Base-by-base conservation (phyloP, 2,113 vertebrate species). In the Hemibagrus wyckioides region DNA sequence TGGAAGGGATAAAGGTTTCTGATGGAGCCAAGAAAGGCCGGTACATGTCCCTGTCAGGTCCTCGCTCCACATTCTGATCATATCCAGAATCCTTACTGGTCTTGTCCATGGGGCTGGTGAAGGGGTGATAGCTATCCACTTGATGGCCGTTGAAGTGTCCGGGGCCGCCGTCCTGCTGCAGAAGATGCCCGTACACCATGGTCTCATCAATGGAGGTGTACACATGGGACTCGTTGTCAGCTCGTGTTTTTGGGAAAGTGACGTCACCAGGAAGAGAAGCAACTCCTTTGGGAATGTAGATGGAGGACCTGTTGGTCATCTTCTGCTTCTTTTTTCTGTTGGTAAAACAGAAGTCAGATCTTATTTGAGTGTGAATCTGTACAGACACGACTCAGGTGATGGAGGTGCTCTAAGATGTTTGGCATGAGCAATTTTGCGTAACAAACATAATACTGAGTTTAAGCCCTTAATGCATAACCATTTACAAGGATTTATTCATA, bases 161-260 rank as follows among this genome's bases (percentile, higher is more conserved):
- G 44, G 92, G 90, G 92, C 96, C 17, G 91, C 90, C 89, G 79
- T 44, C 0, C 89, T 92, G 77, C 11, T 86, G 91, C 65, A 97
- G 93, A 84, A 97, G 93, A 87, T 97, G 95, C 6, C 95, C 93
- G 4, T 98, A 99, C 10, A 96, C 93, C 94, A 96, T 93, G 10
- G 92, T 92, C 9, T 99, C 97, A 0, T 99, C 97, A 19, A 99
- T 98, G 86, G 96, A 95, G 0, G 94, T 96, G 14, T 99, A 99
- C 77, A 99, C 93, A 2, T 97, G 97, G 7, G 97, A 97, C 0
- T 98, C 97, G 0, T 95, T 97, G 36, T 94, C 94, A 0, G 95
- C 94, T 5, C 95, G 95, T 0, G 41, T 83, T 88, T 97, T 97
- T 36, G 88, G 71, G 54, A 97, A 97, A 39, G 93, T 89, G 0